Percentiles rank a stretch among this genome's conserved stretches.
phyloP scores from a whole-genome alignment of 2,797 vertebrate species.

The Graptemys geographica region DNA sequence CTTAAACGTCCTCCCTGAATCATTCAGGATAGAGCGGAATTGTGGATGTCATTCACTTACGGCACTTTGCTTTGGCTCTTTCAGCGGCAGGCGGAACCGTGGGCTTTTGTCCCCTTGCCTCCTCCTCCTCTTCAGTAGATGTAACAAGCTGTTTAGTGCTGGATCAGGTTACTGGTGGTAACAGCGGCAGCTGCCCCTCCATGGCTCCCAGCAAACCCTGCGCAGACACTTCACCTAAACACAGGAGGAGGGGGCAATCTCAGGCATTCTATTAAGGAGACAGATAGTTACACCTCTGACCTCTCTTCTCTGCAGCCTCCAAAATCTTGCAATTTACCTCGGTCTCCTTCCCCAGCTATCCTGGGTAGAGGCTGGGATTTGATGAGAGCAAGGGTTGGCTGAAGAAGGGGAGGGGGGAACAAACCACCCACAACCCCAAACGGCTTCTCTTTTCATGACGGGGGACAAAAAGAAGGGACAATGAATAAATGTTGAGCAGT shows the following conservation, averaged over 20 bases:
- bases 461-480: neutral
- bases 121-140: neutral
- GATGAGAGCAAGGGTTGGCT: neutral
- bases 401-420: neutral
- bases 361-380: constrained; percentile 28
- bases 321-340: neutral
- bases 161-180: constrained; percentile 61
- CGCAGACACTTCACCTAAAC: constrained; percentile 12
- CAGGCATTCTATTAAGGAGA: constrained; percentile 46
- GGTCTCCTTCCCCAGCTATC: constrained; percentile 33
- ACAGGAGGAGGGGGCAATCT: constrained; percentile 12
- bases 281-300: constrained; percentile 1
- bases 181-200: constrained; percentile 24
- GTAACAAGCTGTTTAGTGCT: constrained; percentile 21
- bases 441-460: neutral
- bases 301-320: constrained; percentile 40
- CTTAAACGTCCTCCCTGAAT: neutral
- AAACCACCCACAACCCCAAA: neutral
- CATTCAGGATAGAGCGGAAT: neutral
- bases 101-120: constrained; percentile 58
- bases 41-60: neutral
- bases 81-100: constrained; percentile 10
- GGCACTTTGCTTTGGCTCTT: neutral
- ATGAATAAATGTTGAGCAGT: neutral
- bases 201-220: constrained; percentile 2